Evolutionary conservation across 2,113 vertebrate genomes (phyloP), one percentile per base, ranked within the genome.

Genomic region (Syrmaticus mikado): DNA sequence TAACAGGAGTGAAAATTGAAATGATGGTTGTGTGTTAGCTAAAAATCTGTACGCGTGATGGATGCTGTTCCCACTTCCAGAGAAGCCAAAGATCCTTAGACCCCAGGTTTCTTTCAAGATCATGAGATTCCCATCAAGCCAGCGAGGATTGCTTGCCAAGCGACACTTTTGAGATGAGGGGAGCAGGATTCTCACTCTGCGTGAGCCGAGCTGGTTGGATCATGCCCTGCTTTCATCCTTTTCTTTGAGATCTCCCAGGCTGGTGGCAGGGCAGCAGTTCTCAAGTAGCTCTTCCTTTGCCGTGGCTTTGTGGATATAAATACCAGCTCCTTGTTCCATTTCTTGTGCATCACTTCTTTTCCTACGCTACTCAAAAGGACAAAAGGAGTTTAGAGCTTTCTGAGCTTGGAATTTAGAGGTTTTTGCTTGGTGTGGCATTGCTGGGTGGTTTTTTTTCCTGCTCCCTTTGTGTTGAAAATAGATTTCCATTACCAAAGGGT

Each of bases 331-430:
- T 74, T 67, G 62, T 82, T 82, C 78, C 64, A 41, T 62, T 94
- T 91, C 74, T 90, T 68, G 82, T 38, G 50, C 50, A 6, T 91
- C 73, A 9, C 64, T 92, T 79, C 70, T 92, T 86, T 70, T 28
- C 53, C 52, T 93, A 58, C 28, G 74, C 94, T 53, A 8, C 57
- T 89, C 91, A 85, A 27, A 82, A 85, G 95, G 76, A 89, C 74
- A 85, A 92, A 94, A 92, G 84, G 64, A 80, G 45, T 72, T 92
- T 43, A 74, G 84, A 94, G 87, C 82, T 73, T 74, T 80, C 77
- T 9, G 71, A 89, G 81, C 74, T 30, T 28, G 66, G 40, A 36
- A 66, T 89, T 53, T 34, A 57, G 80, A 84, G 82, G 50, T 89
- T 93, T 93, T 81, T 81, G 24, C 85, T 90, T 70, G 92, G 48